Evolutionary conservation across 2,888 invertebrate genomes (phyloP).

Genomic region (Brenthis ino): DNA sequence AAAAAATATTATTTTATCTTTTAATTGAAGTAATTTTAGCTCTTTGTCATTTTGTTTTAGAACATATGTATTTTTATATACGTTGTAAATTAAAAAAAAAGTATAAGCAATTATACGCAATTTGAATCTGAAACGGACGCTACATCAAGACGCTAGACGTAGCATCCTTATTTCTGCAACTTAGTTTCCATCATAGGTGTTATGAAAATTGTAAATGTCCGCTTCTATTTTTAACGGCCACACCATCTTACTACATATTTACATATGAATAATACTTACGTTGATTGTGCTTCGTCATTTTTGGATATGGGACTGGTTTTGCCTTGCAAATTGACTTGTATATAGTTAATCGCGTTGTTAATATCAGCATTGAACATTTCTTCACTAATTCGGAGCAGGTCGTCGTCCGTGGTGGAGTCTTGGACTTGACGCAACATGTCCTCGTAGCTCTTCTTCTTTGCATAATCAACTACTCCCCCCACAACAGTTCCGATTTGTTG

Average conservation of each 20-base stretch:
- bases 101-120: too few species aligned
- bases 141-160: too few species aligned
- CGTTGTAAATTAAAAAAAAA: too few species aligned
- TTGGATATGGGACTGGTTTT: constrained; percentile 86
- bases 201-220: constrained; percentile 17
- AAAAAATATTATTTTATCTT: too few species aligned
- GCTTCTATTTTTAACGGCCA: constrained; percentile 14
- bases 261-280: constrained; percentile 49
- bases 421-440: constrained; percentile 70
- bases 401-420: constrained; percentile 84
- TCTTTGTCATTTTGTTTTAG: too few species aligned
- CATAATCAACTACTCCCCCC: constrained; percentile 75
- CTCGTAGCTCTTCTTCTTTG: constrained; percentile 76
- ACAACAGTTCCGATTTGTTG: constrained; percentile 75
- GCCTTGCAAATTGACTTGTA: constrained; percentile 88
- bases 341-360: constrained; percentile 87
- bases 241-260: constrained; percentile 14
- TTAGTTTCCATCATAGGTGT: background rate
- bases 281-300: constrained; percentile 87
- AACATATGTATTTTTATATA: too few species aligned
- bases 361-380: constrained; percentile 87
- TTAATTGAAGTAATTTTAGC: too few species aligned
- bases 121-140: too few species aligned
- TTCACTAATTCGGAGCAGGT: constrained; percentile 87
- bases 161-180: background rate